Evolutionary conservation across 2,113 vertebrate species (phyloP).

Genomic region (Ctenomys sociabilis): DNA sequence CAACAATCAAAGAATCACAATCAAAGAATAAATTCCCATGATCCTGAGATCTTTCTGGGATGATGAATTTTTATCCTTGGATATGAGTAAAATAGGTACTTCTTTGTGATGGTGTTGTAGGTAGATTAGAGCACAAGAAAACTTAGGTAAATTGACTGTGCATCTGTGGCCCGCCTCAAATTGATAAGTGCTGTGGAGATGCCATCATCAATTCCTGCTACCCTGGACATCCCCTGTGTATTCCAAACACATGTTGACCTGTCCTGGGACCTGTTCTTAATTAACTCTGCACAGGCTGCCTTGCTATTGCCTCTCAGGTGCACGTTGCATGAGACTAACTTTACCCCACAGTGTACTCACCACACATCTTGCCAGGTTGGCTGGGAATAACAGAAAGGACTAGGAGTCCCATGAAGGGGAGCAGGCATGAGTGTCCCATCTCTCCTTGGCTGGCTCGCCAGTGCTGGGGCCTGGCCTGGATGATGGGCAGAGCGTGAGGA

Average conservation of each 20-base stretch:
- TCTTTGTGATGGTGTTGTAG: not conserved
- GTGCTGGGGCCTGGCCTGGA: not conserved
- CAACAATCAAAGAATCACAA: not conserved
- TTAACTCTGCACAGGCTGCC: not conserved
- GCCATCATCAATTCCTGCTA: not conserved
- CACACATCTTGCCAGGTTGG: slow-evolving; percentile 38
- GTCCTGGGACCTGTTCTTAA: not conserved
- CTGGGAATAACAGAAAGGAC: slow-evolving; percentile 41
- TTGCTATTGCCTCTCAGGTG: not conserved
- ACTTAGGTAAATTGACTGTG: not conserved
- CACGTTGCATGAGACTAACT: not conserved
- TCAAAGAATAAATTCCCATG: not conserved
- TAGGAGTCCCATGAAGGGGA: slow-evolving; percentile 30
- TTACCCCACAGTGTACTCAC: slow-evolving; percentile 49
- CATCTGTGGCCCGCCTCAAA: not conserved
- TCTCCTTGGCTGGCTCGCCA: not conserved
- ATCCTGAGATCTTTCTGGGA: not conserved
- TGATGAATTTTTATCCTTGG: not conserved
- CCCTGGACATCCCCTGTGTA: not conserved
- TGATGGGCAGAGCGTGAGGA: not conserved
- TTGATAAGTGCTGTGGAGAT: not conserved
- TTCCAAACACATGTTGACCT: not conserved
- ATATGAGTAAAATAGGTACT: not conserved
- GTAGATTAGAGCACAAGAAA: not conserved
- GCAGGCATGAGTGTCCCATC: slow-evolving; percentile 6